These are phyloP conservation scores for Esox masquinongy DNA, from an alignment of 2,797 vertebrate species.

Conservation along the genomic window DNA sequence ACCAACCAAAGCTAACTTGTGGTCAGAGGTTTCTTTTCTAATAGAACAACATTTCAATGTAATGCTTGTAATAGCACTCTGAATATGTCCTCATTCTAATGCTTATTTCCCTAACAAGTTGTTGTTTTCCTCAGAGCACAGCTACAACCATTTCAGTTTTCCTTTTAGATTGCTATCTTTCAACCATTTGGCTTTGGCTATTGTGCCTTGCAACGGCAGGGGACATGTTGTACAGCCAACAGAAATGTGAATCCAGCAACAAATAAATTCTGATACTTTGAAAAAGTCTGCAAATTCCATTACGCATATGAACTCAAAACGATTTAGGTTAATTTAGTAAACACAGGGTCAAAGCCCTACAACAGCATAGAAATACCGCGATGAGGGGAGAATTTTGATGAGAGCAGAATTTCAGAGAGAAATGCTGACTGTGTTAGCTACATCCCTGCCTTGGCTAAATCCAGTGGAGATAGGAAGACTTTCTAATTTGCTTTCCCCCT, in stretches of 20 bases:
- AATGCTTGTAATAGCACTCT: conserved; percentile 1
- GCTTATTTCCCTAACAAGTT: conserved; percentile 11
- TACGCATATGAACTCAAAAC: conserved; percentile 90
- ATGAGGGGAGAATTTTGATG: conserved; percentile 85
- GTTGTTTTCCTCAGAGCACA: conserved; percentile 20
- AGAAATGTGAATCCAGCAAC: conserved; percentile 86
- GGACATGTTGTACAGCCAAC: conserved; percentile 77
- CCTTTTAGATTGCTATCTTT: conserved; percentile 52
- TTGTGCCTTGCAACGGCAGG: conserved; percentile 69
- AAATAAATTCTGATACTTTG: conserved; percentile 63
- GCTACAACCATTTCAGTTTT: conserved; percentile 49
- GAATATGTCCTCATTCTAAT: conserved; percentile 1
- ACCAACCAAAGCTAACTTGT: conserved; percentile 9
- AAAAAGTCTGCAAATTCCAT: conserved; percentile 93
- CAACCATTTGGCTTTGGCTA: conserved; percentile 43
- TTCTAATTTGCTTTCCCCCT: conserved; percentile 99
- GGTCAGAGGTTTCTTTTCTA: neutral
- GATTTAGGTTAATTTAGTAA: conserved; percentile 99
- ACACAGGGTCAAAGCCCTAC: conserved; percentile 89
- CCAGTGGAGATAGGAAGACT: conserved; percentile 99
- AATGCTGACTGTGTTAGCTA: conserved; percentile 98
- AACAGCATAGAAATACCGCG: conserved; percentile 64
- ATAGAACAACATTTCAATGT: neutral
- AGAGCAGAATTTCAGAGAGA: conserved; percentile 84
- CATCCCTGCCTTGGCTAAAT: conserved; percentile 94